Base-by-base conservation (phyloP, 2,888 invertebrate species). In the Pycnomerus fuliginosus region DNA sequence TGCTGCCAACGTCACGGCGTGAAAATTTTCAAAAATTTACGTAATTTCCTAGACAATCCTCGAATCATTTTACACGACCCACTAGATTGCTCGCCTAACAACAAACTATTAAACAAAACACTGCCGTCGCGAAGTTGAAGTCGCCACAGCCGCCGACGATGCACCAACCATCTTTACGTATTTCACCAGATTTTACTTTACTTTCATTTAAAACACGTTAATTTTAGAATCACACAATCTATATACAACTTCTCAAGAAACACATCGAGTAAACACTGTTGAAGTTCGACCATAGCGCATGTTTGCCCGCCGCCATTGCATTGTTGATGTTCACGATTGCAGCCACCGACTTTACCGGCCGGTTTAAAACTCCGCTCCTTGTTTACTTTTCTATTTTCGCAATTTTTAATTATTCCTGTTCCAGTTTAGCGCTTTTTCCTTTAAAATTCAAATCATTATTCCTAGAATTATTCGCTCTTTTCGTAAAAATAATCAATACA, bases 221-320 rank as follows among this genome's bases (percentile, higher is more conserved):
- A 53, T 49, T 51, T 50, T 42, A 47, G 29, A 48, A 44, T 47
- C 52, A 47, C 51, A 36, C 47, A 44, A 43, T 53, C 53, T 50
- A 50, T 51, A 45, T 62, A 62, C 65, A 69, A 69, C 71, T 68
- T 65, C 71, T 70, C 70, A 70, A 68, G 64, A 65, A 66, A 65
- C 69, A 63, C 62, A 74, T 72, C 70, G 66, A 72, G 71, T 75
- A 75, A 76, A 75, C 76, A 77, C 76, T 70, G 71, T 72, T 65
- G 64, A 68, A 70, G 61, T 60, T 53, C 58, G 70, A 72, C 70
- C 67, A 61, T 61, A 61, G 73, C 72, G 71, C 67, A 70, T 70
- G 68, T 70, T 69, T 67, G 61, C 56, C 58, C 64, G 62, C 67
- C 70, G 68, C 67, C 68, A 67, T 67, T 69, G 65, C 68, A 67